Percentiles rank a stretch among this genome's conserved stretches.
These are phyloP conservation scores for Anodontia alba DNA, from an alignment of 2,888 invertebrate species.

Conservation along the genomic window DNA sequence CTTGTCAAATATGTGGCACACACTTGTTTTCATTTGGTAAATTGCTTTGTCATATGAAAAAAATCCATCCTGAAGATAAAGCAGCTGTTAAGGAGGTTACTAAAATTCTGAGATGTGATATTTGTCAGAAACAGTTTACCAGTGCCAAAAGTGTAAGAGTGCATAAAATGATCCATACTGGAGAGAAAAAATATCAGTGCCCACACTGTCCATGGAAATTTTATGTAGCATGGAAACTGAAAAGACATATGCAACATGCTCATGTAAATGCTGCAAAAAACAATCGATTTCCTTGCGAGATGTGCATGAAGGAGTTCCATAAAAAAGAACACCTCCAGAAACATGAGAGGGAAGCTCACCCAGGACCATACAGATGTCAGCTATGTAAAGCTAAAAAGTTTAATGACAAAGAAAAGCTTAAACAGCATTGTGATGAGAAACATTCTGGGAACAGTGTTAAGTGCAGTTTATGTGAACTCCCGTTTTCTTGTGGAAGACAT, in stretches of 20 bases:
- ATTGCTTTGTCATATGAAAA: not conserved
- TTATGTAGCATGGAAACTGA: not conserved
- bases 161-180: not conserved
- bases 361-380: not conserved
- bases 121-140: not conserved
- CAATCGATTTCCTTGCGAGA: not conserved
- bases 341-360: not conserved
- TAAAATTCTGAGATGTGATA: not conserved
- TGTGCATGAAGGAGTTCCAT: not conserved
- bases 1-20: not conserved
- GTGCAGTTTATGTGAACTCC: not conserved
- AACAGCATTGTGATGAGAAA: not conserved
- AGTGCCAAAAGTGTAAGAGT: not conserved
- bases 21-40: not conserved
- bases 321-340: not conserved
- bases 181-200: conserved; percentile 7
- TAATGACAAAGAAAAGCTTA: not conserved
- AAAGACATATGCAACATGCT: not conserved
- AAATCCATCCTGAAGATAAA: not conserved
- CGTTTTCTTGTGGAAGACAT: not conserved
- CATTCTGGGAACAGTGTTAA: not conserved
- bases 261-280: not conserved
- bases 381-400: not conserved
- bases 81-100: not conserved
- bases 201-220: conserved; percentile 5